These are phyloP conservation scores for Rhombomys opimus DNA, from an alignment of 2,113 vertebrate genomes.

Conservation along the genomic window DNA sequence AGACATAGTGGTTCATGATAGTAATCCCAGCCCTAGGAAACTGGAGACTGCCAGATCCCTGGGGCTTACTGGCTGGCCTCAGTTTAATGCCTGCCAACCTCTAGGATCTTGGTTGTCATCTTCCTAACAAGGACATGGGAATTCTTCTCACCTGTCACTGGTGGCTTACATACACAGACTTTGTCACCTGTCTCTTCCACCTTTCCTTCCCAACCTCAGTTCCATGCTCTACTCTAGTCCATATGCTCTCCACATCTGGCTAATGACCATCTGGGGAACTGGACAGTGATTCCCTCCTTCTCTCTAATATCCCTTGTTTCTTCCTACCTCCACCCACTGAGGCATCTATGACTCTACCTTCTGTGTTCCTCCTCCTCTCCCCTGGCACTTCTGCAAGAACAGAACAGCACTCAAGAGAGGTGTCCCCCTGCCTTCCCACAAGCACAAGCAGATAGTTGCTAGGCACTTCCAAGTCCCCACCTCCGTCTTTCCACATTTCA, in stretches of 20 bases:
- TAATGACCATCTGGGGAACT: slow-evolving; percentile 7
- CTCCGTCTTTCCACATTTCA: not conserved
- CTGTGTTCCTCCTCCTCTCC: slow-evolving; percentile 35
- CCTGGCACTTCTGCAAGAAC: slow-evolving; percentile 19
- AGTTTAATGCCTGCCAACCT: not conserved
- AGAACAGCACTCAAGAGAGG: not conserved
- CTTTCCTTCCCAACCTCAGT: not conserved
- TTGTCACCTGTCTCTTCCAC: not conserved
- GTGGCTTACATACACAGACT: not conserved
- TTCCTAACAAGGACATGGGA: not conserved
- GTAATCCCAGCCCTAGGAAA: not conserved
- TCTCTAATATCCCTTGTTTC: not conserved
- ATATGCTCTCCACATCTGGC: slow-evolving; percentile 65
- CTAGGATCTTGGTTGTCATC: not conserved
- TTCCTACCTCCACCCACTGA: not conserved
- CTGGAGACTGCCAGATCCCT: not conserved
- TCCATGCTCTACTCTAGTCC: not conserved
- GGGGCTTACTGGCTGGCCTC: not conserved
- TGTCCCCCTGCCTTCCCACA: not conserved
- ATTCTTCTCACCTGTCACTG: not conserved
- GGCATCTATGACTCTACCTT: slow-evolving; percentile 54
- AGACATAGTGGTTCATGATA: not conserved
- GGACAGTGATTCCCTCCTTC: not conserved
- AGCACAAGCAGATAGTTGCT: not conserved
- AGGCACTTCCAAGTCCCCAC: not conserved